A percentile compares a stretch with the other conserved stretches of the same genome.
phyloP scores from a whole-genome alignment of 2,888 invertebrate species.

The Folsomia candida region DNA sequence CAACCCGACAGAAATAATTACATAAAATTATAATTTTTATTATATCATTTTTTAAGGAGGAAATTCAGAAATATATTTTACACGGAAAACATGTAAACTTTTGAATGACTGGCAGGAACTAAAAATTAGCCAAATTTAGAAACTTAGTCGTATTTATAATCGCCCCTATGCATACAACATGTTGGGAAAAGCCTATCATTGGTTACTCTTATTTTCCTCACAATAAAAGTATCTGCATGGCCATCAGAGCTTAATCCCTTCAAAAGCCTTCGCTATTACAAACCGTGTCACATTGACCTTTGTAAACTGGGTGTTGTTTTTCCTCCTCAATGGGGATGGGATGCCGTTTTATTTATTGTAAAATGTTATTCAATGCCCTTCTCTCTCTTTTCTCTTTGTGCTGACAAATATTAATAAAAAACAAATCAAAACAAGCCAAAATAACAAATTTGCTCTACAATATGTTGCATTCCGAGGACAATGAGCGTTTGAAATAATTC shows the following conservation, averaged over 20 bases:
- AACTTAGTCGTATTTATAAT: too few relatives aligned
- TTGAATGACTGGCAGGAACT: too few relatives aligned
- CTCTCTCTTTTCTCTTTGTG: slow-evolving; percentile 3
- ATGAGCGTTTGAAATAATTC: background rate
- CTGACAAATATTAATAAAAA: slow-evolving; percentile 6
- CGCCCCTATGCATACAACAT: too few relatives aligned
- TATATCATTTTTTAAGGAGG: too few relatives aligned
- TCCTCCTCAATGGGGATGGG: slow-evolving; percentile 7
- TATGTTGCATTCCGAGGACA: background rate
- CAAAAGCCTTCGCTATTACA: slow-evolving; percentile 2
- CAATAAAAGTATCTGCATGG: too few relatives aligned
- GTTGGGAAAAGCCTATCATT: too few relatives aligned
- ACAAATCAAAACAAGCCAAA: slow-evolving; percentile 20
- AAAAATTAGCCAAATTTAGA: too few relatives aligned
- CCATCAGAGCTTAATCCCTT: background rate
- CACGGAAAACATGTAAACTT: too few relatives aligned
- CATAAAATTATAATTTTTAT: too few relatives aligned
- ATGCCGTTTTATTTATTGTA: background rate
- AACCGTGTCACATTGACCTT: slow-evolving; percentile 22
- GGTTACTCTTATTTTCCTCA: too few relatives aligned
- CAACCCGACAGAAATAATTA: too few relatives aligned
- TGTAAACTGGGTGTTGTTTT: slow-evolving; percentile 17
- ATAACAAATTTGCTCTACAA: slow-evolving; percentile 10
- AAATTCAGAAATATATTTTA: too few relatives aligned
- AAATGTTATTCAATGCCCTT: slow-evolving; percentile 3